Evolutionary conservation across 2,797 vertebrate genomes (phyloP).

Genomic region (Chloroceryle inda): DNA sequence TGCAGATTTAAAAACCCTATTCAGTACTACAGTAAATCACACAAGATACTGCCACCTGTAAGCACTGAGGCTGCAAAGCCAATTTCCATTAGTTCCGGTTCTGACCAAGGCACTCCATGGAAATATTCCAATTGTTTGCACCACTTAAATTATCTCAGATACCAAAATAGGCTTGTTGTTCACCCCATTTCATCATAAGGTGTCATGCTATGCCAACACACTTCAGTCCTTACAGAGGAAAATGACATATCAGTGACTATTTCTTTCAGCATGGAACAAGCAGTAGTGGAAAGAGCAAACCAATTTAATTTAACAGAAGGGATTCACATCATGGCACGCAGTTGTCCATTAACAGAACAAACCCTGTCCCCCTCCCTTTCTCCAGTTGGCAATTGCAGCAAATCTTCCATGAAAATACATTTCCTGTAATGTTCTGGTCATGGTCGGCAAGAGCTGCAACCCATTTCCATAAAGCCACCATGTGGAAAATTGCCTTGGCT

Average conservation of each 20-base stretch:
- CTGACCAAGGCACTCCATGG: background rate
- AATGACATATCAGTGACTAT: slow-evolving; percentile 11
- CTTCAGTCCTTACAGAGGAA: background rate
- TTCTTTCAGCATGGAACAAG: slow-evolving; percentile 47
- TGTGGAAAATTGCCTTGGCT: slow-evolving; percentile 88
- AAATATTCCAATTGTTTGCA: slow-evolving; percentile 28
- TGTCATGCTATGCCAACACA: slow-evolving; percentile 6
- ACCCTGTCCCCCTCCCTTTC: slow-evolving; percentile 74
- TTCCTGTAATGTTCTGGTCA: slow-evolving; percentile 89
- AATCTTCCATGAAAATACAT: slow-evolving; percentile 92
- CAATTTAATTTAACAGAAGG: slow-evolving; percentile 78
- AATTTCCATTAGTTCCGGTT: slow-evolving; percentile 29
- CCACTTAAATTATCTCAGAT: background rate
- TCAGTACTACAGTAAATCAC: background rate
- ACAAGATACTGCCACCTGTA: background rate
- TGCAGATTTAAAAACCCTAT: background rate
- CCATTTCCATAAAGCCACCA: slow-evolving; percentile 87
- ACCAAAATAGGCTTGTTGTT: background rate
- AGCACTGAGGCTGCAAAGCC: background rate
- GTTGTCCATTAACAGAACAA: slow-evolving; percentile 89
- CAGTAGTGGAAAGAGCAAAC: slow-evolving; percentile 55
- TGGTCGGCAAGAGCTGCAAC: slow-evolving; percentile 77
- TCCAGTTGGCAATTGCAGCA: slow-evolving; percentile 87
- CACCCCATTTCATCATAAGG: background rate
- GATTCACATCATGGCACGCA: slow-evolving; percentile 81